These are phyloP conservation scores for Nycteola revayana DNA, from an alignment of 2,888 invertebrate genomes.

Conservation along the genomic window DNA sequence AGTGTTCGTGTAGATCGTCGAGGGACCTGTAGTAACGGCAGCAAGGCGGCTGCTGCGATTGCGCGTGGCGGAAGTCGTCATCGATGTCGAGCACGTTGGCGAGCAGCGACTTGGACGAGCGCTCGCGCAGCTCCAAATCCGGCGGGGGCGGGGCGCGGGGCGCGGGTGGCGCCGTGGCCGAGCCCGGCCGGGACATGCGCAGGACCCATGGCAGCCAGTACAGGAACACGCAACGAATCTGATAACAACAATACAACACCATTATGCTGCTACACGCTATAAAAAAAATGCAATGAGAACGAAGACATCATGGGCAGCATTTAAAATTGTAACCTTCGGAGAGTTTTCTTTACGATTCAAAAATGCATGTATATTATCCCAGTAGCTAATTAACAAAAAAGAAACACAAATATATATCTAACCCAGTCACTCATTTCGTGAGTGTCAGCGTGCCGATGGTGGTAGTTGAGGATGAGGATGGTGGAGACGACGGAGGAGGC, in stretches of 20 bases:
- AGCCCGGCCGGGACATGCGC: conserved; percentile 92
- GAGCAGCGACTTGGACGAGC: conserved; percentile 95
- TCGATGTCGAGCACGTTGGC: conserved; percentile 99
- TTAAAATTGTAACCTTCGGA: too few relatives aligned
- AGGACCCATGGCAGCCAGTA: conserved; percentile 98
- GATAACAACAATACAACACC: too few relatives aligned
- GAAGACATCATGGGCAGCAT: too few relatives aligned
- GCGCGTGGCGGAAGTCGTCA: conserved; percentile 95
- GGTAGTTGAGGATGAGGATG: conserved; percentile 98
- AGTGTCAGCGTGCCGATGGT: conserved; percentile 97
- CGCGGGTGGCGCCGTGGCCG: conserved; percentile 82
- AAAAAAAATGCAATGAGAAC: too few relatives aligned
- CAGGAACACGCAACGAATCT: conserved; percentile 96
- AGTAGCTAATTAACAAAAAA: too few relatives aligned
- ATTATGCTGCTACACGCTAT: too few relatives aligned
- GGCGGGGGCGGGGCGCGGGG: conserved; percentile 89
- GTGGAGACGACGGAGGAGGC: conserved; percentile 99
- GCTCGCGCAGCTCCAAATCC: conserved; percentile 93
- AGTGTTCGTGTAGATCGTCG: conserved; percentile 83
- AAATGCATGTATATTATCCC: too few relatives aligned
- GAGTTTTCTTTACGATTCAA: too few relatives aligned
- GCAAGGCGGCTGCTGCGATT: conserved; percentile 87
- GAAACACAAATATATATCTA: too few relatives aligned
- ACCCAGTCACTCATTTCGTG: conserved; percentile 99
- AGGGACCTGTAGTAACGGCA: conserved; percentile 90